Percentiles rank a stretch among this genome's conserved stretches.
phyloP scores from a whole-genome alignment of 2,888 invertebrate genomes.

The Congeria kusceri region DNA sequence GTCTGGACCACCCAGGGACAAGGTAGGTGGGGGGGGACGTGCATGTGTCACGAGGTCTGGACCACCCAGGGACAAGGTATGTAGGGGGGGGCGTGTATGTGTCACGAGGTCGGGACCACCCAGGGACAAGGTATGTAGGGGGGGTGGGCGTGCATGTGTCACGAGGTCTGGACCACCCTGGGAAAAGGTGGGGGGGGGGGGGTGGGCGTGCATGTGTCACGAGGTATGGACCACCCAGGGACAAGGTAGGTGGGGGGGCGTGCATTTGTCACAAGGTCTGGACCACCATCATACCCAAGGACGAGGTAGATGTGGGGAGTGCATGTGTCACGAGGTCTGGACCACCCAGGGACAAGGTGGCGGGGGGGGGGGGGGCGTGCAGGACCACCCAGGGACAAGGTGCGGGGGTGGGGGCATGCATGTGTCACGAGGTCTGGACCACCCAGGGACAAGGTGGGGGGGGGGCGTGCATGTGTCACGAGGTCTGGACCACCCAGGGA shows the following conservation, averaged over 20 bases:
- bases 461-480: slow-evolving; percentile 94
- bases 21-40: no score
- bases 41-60: no score
- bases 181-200: slow-evolving; percentile 93
- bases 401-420: no score
- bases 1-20: no score
- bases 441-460: no score
- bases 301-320: slow-evolving; percentile 95
- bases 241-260: slow-evolving; percentile 96
- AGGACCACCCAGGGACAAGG: no score
- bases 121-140: no score
- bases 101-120: no score
- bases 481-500: slow-evolving; percentile 96
- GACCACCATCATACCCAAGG: slow-evolving; percentile 93
- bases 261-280: slow-evolving; percentile 96
- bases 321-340: slow-evolving; percentile 96
- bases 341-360: slow-evolving; percentile 93
- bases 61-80: no score
- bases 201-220: slow-evolving; percentile 94
- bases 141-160: slow-evolving; percentile 94
- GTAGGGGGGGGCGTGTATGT: no score
- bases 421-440: no score
- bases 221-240: slow-evolving; percentile 95
- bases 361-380: no score
- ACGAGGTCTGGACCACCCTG: slow-evolving; percentile 96